Conservation (phyloP, 2,797 vertebrate species). For the Acanthurus lineatus region DNA sequence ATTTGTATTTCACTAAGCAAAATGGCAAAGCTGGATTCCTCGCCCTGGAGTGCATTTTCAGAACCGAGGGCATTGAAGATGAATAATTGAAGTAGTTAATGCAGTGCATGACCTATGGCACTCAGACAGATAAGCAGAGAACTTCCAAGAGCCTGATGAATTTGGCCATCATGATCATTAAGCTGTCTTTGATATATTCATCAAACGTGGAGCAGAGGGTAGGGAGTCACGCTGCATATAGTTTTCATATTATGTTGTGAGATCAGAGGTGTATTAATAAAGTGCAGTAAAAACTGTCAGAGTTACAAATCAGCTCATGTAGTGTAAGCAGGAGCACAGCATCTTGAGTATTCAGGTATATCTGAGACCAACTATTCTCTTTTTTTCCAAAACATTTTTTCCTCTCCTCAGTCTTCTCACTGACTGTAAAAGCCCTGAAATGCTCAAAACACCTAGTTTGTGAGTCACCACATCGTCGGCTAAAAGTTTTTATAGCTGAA, state of each 20-base stretch:
- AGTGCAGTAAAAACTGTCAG: constrained; percentile 16
- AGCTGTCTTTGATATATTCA: constrained; percentile 66
- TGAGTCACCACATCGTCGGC: neutral
- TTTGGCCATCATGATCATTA: constrained; percentile 71
- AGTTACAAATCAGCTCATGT: constrained; percentile 5
- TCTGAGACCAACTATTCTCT: neutral
- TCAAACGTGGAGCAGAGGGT: constrained; percentile 59
- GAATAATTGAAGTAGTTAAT: constrained; percentile 84
- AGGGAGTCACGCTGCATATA: constrained; percentile 28
- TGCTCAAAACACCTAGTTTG: neutral
- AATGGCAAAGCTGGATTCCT: constrained; percentile 65
- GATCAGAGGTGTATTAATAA: constrained; percentile 43
- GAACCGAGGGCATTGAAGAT: constrained; percentile 68
- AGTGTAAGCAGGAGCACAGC: neutral
- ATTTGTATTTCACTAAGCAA: constrained; percentile 74
- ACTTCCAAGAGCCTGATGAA: constrained; percentile 72
- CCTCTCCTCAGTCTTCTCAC: neutral
- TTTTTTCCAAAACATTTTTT: neutral
- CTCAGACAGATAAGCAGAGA: constrained; percentile 70
- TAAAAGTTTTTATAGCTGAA: neutral
- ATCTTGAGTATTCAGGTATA: neutral
- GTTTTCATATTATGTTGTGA: constrained; percentile 32
- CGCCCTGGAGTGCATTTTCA: constrained; percentile 65
- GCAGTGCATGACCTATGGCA: constrained; percentile 73
- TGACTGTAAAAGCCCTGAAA: neutral